phyloP scores from a whole-genome alignment of 2,888 invertebrate species.

The Barypeithes pellucidus region DNA sequence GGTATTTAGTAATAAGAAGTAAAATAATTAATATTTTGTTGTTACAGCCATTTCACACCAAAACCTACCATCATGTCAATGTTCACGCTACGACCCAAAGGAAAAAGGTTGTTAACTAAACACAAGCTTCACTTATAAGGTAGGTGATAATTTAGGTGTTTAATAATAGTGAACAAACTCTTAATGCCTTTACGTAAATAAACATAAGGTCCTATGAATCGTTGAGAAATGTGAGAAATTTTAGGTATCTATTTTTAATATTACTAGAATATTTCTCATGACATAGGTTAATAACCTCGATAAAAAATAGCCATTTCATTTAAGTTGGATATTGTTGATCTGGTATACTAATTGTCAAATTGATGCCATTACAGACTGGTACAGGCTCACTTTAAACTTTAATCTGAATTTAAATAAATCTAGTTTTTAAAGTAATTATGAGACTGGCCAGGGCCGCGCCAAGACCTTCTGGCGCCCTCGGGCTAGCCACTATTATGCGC shows the following conservation, averaged over 20 bases:
- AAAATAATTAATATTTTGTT: conserved; percentile 3
- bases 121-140: conserved; percentile 43
- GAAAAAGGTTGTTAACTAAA: conserved; percentile 26
- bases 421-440: no score
- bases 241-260: conserved; percentile 25
- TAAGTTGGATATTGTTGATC: no score
- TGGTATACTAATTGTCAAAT: no score
- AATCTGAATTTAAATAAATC: no score
- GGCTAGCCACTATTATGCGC: no score
- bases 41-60: conserved; percentile 15
- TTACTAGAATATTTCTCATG: conserved; percentile 24
- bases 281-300: conserved; percentile 19
- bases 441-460: no score
- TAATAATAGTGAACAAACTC: conserved; percentile 44
- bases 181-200: conserved; percentile 42
- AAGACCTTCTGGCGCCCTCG: no score
- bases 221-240: conserved; percentile 26
- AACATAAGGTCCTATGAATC: conserved; percentile 27
- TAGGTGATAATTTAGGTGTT: conserved; percentile 47
- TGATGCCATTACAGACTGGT: no score
- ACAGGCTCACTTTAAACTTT: no score
- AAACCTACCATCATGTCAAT: neutral
- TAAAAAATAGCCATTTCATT: neutral
- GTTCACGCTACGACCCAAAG: neutral
- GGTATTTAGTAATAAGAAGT: no score